Evolutionary conservation across 2,888 invertebrate genomes (phyloP).

Genomic region (Oeneis ivallda): DNA sequence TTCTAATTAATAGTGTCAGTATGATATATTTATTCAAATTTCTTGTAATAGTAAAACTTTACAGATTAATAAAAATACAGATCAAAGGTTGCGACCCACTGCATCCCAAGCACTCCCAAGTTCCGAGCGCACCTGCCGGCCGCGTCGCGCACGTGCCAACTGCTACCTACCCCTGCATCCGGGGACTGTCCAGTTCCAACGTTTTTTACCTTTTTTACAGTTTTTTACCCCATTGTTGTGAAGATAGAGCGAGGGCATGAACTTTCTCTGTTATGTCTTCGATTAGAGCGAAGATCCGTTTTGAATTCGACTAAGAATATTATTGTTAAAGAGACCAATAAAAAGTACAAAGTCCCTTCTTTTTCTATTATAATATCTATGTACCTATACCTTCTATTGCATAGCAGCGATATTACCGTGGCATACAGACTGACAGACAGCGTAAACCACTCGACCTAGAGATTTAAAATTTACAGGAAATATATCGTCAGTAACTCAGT

Average conservation of each 20-base stretch:
- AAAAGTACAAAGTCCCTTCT: too few species aligned
- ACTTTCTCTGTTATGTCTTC: constrained; percentile 16
- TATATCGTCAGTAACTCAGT: too few species aligned
- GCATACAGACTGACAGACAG: too few species aligned
- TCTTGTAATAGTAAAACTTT: background rate
- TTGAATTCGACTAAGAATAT: background rate
- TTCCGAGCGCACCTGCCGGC: constrained; percentile 29
- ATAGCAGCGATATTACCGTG: too few species aligned
- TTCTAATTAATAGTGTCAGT: too few species aligned
- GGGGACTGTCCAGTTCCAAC: constrained; percentile 39
- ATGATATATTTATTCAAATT: too few species aligned
- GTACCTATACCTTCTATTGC: too few species aligned
- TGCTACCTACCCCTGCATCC: constrained; percentile 39
- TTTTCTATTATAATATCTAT: too few species aligned
- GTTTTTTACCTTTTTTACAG: constrained; percentile 30
- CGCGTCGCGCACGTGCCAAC: constrained; percentile 39
- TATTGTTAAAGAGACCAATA: background rate
- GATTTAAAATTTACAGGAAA: too few species aligned
- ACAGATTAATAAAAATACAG: background rate
- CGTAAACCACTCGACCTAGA: too few species aligned
- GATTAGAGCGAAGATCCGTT: constrained; percentile 20
- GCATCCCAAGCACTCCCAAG: constrained; percentile 1
- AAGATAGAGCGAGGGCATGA: constrained; percentile 19
- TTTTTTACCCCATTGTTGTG: constrained; percentile 19
- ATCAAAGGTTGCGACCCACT: constrained; percentile 21